Conservation (phyloP, 2,888 invertebrate species). For the Macaria liturata region DNA sequence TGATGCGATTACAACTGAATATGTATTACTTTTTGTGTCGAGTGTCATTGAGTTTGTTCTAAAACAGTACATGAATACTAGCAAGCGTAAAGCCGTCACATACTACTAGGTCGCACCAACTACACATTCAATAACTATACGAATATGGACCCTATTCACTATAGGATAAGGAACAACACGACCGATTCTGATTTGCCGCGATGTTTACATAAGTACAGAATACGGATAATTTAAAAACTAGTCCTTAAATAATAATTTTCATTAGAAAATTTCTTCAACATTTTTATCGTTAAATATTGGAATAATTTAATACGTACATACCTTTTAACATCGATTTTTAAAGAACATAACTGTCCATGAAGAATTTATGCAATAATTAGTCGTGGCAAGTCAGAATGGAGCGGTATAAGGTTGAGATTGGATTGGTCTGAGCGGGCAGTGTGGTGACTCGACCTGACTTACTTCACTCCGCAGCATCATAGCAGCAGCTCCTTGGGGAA, state of each 20-base stretch:
- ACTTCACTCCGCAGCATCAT: conserved; percentile 56
- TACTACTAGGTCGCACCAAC: conserved; percentile 5
- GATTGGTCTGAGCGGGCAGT: no score
- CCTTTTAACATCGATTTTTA: not conserved
- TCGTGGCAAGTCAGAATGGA: conserved; percentile 13
- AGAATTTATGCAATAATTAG: conserved; percentile 6
- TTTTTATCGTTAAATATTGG: no score
- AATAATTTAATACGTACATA: no score
- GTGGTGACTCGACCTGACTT: no score
- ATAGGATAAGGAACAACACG: conserved; percentile 10
- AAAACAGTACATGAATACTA: not conserved
- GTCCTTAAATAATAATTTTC: no score
- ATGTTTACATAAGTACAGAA: no score
- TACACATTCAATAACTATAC: conserved; percentile 10
- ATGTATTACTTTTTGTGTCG: no score
- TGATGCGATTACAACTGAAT: no score
- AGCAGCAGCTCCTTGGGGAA: conserved; percentile 89
- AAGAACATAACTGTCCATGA: not conserved
- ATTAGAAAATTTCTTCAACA: no score
- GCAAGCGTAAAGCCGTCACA: conserved; percentile 19
- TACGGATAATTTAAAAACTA: no score
- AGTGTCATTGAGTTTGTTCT: no score
- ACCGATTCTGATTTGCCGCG: no score
- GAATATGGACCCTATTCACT: conserved; percentile 18
- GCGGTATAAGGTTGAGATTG: conserved; percentile 6